Evolutionary conservation across 2,797 vertebrate genomes (phyloP), one percentile per base, ranked within the genome.

Genomic region (Rhinogobio ventralis): DNA sequence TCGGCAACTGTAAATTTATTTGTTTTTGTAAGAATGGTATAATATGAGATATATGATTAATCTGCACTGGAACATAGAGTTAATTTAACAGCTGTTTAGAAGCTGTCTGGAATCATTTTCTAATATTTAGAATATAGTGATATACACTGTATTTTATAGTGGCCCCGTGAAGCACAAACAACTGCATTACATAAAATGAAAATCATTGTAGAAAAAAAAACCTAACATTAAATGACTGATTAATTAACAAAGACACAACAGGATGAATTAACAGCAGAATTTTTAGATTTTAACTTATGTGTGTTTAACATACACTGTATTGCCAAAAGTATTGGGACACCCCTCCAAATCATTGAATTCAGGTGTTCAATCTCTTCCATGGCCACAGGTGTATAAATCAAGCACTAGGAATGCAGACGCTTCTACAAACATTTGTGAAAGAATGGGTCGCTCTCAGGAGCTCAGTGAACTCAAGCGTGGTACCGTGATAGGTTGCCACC

Each of bases 1-100:
- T 92, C 94, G 90, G 89, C 90, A 91, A 84, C 92, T 91, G 91
- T 91, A 92, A 92, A 92, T 92, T 88, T 88, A 91, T 85, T 94
- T 92, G 94, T 94, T 94, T 92, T 91, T 15, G 25, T 62, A 62
- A 15, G 25, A 6, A 28, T 28, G 25, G 60, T 62, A 15, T 25
- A 62, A 1, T 64, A 66, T 76, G 74, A 79, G 60, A 78, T 68
- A 80, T 79, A 83, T 83, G 62, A 86, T 78, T 90, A 85, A 89
- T 88, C 45, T 67, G 66, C 71, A 62, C 60, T 33, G 49, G 15
- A 71, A 67, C 19, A 75, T 25, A 60, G 49, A 84, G 86, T 86
- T 86, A 39, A 42, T 62, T 76, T 51, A 68, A 83, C 23, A 78
- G 82, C 55, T 80, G 45, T 49, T 20, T 42, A 36, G 39, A 69